Evolutionary conservation across 2,888 invertebrate species (phyloP).

Genomic region (Ctenicera cuprea): DNA sequence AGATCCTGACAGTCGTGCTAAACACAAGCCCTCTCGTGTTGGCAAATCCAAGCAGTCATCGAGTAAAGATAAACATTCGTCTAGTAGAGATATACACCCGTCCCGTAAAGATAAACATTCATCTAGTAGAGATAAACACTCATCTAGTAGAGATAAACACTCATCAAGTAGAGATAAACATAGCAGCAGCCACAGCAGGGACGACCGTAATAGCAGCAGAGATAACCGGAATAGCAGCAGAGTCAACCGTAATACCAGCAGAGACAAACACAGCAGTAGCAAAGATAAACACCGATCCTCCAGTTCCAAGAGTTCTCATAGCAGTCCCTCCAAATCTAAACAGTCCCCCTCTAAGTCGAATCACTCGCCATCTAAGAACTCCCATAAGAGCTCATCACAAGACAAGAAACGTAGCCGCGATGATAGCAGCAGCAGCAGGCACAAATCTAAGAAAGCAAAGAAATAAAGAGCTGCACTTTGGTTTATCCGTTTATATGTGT

Average conservation of each 20-base stretch:
- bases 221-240: slow-evolving; percentile 62
- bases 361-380: slow-evolving; percentile 56
- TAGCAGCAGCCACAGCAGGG: slow-evolving; percentile 59
- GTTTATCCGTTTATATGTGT: slow-evolving; percentile 13
- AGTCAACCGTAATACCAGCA: slow-evolving; percentile 61
- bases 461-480: slow-evolving; percentile 65
- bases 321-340: slow-evolving; percentile 59
- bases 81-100: slow-evolving; percentile 63
- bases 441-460: slow-evolving; percentile 82
- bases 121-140: slow-evolving; percentile 55
- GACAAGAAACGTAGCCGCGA: slow-evolving; percentile 86
- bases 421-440: slow-evolving; percentile 81
- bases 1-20: slow-evolving; percentile 65
- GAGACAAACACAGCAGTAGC: slow-evolving; percentile 61
- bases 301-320: slow-evolving; percentile 47
- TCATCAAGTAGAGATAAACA: slow-evolving; percentile 67
- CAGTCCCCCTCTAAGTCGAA: slow-evolving; percentile 60
- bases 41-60: slow-evolving; percentile 55
- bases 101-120: slow-evolving; percentile 50
- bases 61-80: slow-evolving; percentile 53
- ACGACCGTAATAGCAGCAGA: slow-evolving; percentile 61
- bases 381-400: slow-evolving; percentile 69
- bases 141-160: slow-evolving; percentile 14
- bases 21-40: slow-evolving; percentile 54
- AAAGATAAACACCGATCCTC: slow-evolving; percentile 62